A percentile compares a stretch with the other conserved stretches of the same genome.
These are phyloP conservation scores for Leptinotarsa defecta DNA, from an alignment of 1,140 invertebrate genomes.

Conservation along the genomic window DNA sequence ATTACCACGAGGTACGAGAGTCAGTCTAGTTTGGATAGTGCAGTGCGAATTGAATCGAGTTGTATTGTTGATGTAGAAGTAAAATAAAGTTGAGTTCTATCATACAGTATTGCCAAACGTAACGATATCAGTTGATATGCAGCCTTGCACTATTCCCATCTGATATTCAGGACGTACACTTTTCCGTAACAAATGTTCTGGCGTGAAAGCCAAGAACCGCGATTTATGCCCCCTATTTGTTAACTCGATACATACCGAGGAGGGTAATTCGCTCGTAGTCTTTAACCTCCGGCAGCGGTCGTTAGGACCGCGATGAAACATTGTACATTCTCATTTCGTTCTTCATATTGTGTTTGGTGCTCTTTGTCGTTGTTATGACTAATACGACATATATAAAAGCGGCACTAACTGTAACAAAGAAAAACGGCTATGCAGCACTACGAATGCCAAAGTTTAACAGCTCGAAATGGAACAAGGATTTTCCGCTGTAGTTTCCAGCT, in stretches of 20 bases:
- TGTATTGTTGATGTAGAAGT: no score
- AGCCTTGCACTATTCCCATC: not conserved
- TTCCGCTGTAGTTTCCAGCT: not conserved
- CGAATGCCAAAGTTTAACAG: not conserved
- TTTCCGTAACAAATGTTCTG: not conserved
- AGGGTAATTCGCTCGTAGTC: not conserved
- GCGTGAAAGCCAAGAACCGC: not conserved
- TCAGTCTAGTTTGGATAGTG: no score
- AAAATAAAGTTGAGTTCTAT: no score
- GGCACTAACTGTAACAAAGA: not conserved
- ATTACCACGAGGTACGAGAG: no score
- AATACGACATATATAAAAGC: constrained; percentile 4
- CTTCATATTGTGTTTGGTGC: not conserved
- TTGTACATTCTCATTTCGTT: constrained; percentile 3
- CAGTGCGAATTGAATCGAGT: no score
- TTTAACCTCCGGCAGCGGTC: not conserved
- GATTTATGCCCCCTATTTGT: not conserved
- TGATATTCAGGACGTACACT: not conserved
- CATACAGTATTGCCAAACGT: no score
- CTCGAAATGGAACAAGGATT: not conserved
- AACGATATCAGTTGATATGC: no score
- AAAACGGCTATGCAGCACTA: not conserved
- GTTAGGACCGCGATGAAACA: not conserved
- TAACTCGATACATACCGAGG: not conserved
- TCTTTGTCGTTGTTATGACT: constrained; percentile 8